Conservation (phyloP, 2,797 vertebrate species). For the Gymnoscopelus microlampas region DNA sequence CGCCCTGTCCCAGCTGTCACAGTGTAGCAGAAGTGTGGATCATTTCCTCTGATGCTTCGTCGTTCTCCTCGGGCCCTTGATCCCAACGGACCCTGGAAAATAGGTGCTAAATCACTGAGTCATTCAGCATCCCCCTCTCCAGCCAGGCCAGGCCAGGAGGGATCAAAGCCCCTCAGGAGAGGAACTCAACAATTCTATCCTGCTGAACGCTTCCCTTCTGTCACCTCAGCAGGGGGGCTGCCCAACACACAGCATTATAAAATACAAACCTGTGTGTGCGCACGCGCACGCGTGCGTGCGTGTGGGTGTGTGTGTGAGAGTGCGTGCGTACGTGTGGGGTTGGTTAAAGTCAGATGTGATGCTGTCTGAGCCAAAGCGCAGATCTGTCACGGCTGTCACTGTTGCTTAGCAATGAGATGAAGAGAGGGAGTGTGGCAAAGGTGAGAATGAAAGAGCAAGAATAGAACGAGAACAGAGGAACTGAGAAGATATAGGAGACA, state of each 20-base stretch:
- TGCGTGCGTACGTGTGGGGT: conserved; percentile 30
- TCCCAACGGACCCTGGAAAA: conserved; percentile 33
- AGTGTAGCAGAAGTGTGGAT: conserved; percentile 53
- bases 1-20: conserved; percentile 74
- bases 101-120: conserved; percentile 67
- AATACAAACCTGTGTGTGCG: conserved; percentile 49
- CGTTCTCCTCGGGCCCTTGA: conserved; percentile 21
- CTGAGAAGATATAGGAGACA: conserved; percentile 21
- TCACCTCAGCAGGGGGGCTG: conserved; percentile 59
- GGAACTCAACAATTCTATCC: conserved; percentile 69
- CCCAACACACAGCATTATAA: conserved; percentile 57
- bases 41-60: conserved; percentile 15
- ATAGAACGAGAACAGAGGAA: conserved; percentile 33
- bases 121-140: conserved; percentile 53
- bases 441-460: conserved; percentile 31
- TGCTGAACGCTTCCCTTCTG: conserved; percentile 75
- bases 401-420: conserved; percentile 73
- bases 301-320: not conserved
- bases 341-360: conserved; percentile 72
- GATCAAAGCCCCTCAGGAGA: conserved; percentile 73
- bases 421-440: conserved; percentile 38
- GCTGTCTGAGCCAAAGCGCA: conserved; percentile 64
- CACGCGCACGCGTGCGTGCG: conserved; percentile 30
- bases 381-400: conserved; percentile 73
- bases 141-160: conserved; percentile 51